Percentiles rank a stretch among this genome's conserved stretches.
Conservation (phyloP, 2,113 vertebrate species). For the Fulica atra region DNA sequence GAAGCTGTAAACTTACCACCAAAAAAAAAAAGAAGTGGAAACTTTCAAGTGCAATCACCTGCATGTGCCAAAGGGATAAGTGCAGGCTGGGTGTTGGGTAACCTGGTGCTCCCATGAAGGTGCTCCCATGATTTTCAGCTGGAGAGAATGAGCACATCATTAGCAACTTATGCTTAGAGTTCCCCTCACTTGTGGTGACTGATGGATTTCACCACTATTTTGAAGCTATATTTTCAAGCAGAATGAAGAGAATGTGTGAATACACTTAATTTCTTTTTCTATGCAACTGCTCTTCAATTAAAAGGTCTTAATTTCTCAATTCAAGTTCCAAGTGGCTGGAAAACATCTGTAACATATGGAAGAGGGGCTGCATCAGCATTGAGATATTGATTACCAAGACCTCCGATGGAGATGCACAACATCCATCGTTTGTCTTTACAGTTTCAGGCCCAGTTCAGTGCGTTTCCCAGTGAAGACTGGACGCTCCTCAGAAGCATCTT, state of each 20-base stretch:
- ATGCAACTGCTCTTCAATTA: background rate
- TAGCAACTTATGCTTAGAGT: background rate
- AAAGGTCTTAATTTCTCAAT: background rate
- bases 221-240: background rate
- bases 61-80: background rate
- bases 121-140: background rate
- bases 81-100: background rate
- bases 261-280: background rate
- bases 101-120: background rate
- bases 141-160: fast-evolving
- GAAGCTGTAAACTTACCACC: background rate
- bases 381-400: background rate
- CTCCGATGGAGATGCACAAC: background rate
- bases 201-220: background rate
- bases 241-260: background rate
- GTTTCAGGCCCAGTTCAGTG: background rate
- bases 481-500: background rate
- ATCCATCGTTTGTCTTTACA: background rate
- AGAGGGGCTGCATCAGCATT: background rate
- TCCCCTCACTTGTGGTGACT: background rate
- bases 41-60: background rate
- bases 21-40: background rate
- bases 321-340: background rate
- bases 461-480: background rate
- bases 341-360: background rate